A percentile compares a stretch with the other conserved stretches of the same genome.
phyloP scores from a whole-genome alignment of 2,888 invertebrate genomes.

The Lampropteryx suffumata region DNA sequence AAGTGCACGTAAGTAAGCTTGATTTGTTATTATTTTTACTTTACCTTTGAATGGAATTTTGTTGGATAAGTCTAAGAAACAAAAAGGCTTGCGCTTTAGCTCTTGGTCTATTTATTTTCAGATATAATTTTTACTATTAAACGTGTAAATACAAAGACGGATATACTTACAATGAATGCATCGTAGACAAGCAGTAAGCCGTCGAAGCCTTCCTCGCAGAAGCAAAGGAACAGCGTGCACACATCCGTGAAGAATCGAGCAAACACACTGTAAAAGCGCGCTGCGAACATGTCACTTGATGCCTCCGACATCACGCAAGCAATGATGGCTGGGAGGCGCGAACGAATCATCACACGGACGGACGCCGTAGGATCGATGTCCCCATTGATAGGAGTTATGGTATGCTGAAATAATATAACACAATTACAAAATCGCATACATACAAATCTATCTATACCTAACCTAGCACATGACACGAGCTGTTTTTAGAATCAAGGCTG shows the following conservation, averaged over 20 bases:
- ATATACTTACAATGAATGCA: slow-evolving; percentile 19
- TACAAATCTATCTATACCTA: no score
- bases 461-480: no score
- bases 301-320: slow-evolving; percentile 48
- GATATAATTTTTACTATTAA: no score
- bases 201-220: slow-evolving; percentile 46
- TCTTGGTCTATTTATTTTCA: no score
- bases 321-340: slow-evolving; percentile 54
- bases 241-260: slow-evolving; percentile 54
- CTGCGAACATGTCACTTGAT: slow-evolving; percentile 38
- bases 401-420: slow-evolving; percentile 33
- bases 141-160: no score
- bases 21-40: no score
- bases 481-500: no score
- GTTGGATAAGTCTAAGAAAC: no score
- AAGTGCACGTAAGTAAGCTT: no score
- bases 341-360: slow-evolving; percentile 47
- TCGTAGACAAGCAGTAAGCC: slow-evolving; percentile 36
- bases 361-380: slow-evolving; percentile 46
- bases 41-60: no score
- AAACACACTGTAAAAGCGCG: slow-evolving; percentile 55
- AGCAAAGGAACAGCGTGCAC: slow-evolving; percentile 50
- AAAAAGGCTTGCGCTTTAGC: no score
- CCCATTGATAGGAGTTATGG: slow-evolving; percentile 39
- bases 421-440: background rate